Evolutionary conservation across 2,888 invertebrate genomes (phyloP).

Genomic region (Apamea anceps): DNA sequence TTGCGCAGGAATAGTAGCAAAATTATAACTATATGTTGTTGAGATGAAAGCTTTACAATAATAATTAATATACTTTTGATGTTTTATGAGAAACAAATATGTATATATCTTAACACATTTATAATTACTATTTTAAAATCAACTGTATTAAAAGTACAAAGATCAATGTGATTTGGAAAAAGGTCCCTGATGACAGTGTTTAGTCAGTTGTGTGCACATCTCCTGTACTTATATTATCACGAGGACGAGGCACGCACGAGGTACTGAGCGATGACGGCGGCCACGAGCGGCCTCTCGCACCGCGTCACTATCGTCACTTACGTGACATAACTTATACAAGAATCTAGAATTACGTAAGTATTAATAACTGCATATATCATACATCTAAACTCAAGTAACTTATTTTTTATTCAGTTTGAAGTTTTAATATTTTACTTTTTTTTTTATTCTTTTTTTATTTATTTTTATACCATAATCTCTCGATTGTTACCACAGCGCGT

Average conservation of each 20-base stretch:
- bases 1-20: conserved; percentile 66
- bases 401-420: conserved; percentile 90
- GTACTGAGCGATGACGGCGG: conserved; percentile 69
- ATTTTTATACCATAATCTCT: conserved; percentile 91
- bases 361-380: conserved; percentile 90
- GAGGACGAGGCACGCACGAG: conserved; percentile 82
- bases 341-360: conserved; percentile 90
- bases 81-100: conserved; percentile 74
- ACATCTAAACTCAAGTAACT: conserved; percentile 90
- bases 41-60: conserved; percentile 54
- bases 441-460: conserved; percentile 86
- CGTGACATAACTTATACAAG: conserved; percentile 84
- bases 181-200: conserved; percentile 77
- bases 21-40: conserved; percentile 65
- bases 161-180: conserved; percentile 80
- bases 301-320: conserved; percentile 73
- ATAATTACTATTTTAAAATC: conserved; percentile 76
- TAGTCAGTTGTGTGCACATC: conserved; percentile 80
- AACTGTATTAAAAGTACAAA: conserved; percentile 81
- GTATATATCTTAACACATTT: conserved; percentile 76
- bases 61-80: conserved; percentile 58
- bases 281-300: conserved; percentile 68
- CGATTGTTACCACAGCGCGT: conserved; percentile 90
- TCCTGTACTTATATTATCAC: conserved; percentile 87
- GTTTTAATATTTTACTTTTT: conserved; percentile 90